A percentile compares a stretch with the other conserved stretches of the same genome.
Evolutionary conservation across 92 coral and sea anemone species (phyloP).

Genomic region (Porites rus): DNA sequence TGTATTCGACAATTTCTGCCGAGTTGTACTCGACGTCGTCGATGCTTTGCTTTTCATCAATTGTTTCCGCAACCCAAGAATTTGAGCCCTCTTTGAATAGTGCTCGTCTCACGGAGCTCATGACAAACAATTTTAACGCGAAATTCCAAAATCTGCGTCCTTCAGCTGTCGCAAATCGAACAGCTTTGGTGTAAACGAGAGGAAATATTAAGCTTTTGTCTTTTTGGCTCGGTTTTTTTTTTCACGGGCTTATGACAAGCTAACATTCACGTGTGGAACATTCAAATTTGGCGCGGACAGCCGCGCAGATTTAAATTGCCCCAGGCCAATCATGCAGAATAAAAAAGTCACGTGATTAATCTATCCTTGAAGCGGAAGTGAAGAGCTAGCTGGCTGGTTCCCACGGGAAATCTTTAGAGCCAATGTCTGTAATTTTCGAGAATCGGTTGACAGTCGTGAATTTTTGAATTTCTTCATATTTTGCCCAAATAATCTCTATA

Average conservation of each 20-base stretch:
- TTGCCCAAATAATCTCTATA: no score
- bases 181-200: constrained; percentile 31
- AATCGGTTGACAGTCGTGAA: no score
- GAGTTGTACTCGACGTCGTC: constrained; percentile 33
- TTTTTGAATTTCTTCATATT: no score
- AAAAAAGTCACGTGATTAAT: constrained; percentile 29
- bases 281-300: constrained; percentile 73
- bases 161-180: constrained; percentile 41
- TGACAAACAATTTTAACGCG: constrained; percentile 6
- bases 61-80: constrained; percentile 49
- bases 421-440: no score
- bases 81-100: constrained; percentile 52
- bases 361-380: no score
- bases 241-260: constrained; percentile 14
- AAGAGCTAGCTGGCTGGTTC: no score
- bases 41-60: constrained; percentile 38
- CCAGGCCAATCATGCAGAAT: constrained; percentile 34
- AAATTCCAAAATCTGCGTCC: constrained; percentile 25
- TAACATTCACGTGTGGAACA: constrained; percentile 47
- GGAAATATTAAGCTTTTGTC: constrained; percentile 43
- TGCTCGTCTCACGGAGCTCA: constrained; percentile 54
- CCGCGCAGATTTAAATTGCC: constrained; percentile 50
- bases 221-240: constrained; percentile 25
- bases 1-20: constrained; percentile 40
- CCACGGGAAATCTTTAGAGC: no score